Base-by-base conservation (phyloP, 2,797 vertebrate genomes). In the Gallinago nigripennis region DNA sequence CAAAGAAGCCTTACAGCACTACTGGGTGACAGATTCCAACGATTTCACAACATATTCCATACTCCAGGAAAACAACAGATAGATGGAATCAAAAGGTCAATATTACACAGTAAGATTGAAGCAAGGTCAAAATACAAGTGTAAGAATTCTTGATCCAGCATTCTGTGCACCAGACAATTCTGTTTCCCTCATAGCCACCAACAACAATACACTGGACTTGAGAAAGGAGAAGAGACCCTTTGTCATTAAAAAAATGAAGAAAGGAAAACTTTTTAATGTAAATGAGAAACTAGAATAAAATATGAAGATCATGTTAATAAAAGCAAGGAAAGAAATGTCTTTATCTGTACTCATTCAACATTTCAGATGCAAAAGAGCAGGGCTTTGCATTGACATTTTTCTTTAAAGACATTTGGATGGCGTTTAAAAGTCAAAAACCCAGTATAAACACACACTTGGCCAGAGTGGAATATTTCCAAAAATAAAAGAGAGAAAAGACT, bases 141-240 rank as follows among this genome's bases (percentile, higher is more conserved):
- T 77, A 51, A 82, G 66, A 91, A 81, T 68, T 83, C 17, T 82
- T 65, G 16, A 10, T 92, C 50, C 75, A 85, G 30, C 16, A 35
- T 89, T 91, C 68, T 73, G 17, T 48, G 61, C 8, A 27, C 8
- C 58, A n/a, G 17, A 48, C 20, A 92, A 83, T 80, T 77, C 37
- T 68, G 53, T 83, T 93, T 83, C 25, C 24, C 31, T 73, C 51
- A 50, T 2, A 75, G 56, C 16, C 35, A 91, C 28, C 56, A 65
- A 72, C 82, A 82, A 25, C 1, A 1, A 71, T 45, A 58, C 21
- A 61, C 6, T 61, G 39, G 53, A 51, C 45, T 80, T 60, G 33
- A 88, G 79, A 92, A 79, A 86, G 92, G 94, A 97, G 96, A 96
- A 96, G 58, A 94, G 79, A 96, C 75, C 50, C 79, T 86, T 71